phyloP scores from a whole-genome alignment of 2,797 vertebrate genomes.

The Sus cebifrons region DNA sequence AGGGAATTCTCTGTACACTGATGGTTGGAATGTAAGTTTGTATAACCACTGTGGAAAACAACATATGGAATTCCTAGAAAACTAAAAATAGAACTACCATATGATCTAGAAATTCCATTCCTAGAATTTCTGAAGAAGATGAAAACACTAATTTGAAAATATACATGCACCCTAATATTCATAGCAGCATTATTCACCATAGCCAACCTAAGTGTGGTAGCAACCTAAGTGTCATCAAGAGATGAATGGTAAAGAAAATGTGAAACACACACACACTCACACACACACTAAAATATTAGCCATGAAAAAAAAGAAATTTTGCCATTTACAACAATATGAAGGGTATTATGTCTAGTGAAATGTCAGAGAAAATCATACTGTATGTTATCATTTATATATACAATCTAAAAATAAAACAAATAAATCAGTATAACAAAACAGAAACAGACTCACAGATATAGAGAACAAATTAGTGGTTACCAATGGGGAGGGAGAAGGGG shows the following conservation, averaged over 20 bases:
- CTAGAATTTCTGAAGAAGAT: not conserved
- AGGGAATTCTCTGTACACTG: not conserved
- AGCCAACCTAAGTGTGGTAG: not conserved
- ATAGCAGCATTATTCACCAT: not conserved
- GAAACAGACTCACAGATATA: not conserved
- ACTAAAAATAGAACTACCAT: not conserved
- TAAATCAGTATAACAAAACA: not conserved
- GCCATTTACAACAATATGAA: not conserved
- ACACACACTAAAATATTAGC: not conserved
- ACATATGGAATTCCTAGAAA: no score
- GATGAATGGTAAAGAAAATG: not conserved
- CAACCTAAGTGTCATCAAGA: not conserved
- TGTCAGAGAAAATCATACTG: not conserved
- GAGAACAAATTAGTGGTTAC: not conserved
- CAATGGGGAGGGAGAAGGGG: not conserved
- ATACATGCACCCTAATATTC: not conserved
- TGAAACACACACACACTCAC: no score
- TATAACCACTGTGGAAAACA: not conserved
- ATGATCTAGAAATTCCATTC: not conserved
- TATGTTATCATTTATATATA: not conserved
- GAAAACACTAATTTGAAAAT: not conserved
- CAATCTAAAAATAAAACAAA: not conserved
- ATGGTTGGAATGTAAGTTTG: not conserved
- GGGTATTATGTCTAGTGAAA: not conserved
- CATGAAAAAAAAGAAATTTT: not conserved